Base-by-base conservation (phyloP, 2,888 invertebrate genomes). In the Andrena trimmerana region DNA sequence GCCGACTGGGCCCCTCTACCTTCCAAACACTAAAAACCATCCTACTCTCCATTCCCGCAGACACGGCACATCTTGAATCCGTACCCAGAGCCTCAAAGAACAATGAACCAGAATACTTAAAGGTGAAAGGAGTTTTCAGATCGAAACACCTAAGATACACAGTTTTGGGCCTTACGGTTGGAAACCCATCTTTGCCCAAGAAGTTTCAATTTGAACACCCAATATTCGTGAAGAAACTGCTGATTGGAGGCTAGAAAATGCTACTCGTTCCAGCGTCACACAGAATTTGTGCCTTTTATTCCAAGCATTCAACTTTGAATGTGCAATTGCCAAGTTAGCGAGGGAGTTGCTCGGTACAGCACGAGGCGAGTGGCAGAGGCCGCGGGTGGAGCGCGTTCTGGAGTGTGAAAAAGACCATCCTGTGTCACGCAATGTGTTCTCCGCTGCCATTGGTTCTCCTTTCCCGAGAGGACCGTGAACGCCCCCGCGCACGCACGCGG, bases 401-500 rank as follows among this genome's bases (percentile, higher is more conserved):
- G 82, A 92, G 91, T 91, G 90, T 90, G 92, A 91, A 93, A 93
- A 92, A 93, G 89, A 81, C 85, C 87, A 89, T 86, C 76, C 82
- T 76, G 88, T 87, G 85, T 87, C 85, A 86, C 89, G 85, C 91
- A 90, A 90, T 78, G 90, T 68, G 75, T 79, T 84, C 89, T 69
- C 78, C 77, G 29, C 59, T 86, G 84, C 78, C 75, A 85, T 89
- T 85, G 84, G 85, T 16, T 81, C 85, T 75, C 77, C 88, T 86
- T 81, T 75, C 85, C 57, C 83, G 73, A 86, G 89, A 87, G 84
- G 86, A 89, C 85, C 89, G 92, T 91, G 87, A 86, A 92, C 92
- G 92, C 92, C 92, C 92, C 90, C 92, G 92, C 90, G 87, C 91
- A 92, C 92, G 92, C 92, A 92, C 87, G 72, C 85, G 54, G 77